A percentile compares a stretch with the other conserved stretches of the same genome.
These are phyloP conservation scores for Lontra canadensis DNA, from an alignment of 2,113 vertebrate genomes.

Conservation along the genomic window DNA sequence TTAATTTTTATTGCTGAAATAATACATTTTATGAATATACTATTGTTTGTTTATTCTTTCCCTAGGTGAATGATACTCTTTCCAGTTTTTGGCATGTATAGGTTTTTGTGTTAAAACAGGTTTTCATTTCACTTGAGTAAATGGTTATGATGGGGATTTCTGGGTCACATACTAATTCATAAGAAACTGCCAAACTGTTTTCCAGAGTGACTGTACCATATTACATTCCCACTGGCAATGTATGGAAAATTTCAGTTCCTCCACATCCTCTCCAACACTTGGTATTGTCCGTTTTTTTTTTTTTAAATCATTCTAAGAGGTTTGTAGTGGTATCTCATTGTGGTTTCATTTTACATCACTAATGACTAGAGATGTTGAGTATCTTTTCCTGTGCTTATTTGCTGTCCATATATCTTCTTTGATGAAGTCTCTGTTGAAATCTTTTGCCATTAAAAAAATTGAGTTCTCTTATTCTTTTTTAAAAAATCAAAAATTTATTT, in stretches of 20 bases:
- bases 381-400: background rate
- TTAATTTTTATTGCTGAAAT: background rate
- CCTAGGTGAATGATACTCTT: background rate
- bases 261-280: background rate
- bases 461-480: background rate
- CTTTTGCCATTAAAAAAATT: background rate
- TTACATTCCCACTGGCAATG: background rate
- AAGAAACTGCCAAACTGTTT: background rate
- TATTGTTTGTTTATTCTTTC: background rate
- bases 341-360: background rate
- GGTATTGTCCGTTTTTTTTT: background rate
- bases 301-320: background rate
- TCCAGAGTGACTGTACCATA: background rate
- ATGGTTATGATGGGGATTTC: background rate
- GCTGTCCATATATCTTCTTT: background rate
- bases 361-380: background rate
- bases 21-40: background rate
- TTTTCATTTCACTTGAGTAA: background rate
- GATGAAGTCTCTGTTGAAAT: background rate
- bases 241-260: background rate
- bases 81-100: background rate
- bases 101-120: background rate
- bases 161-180: background rate
- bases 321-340: background rate
- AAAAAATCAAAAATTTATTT: too few relatives aligned